Percentiles rank a stretch among this genome's conserved stretches.
Conservation (phyloP, 2,888 invertebrate genomes). For the Silvanus unidentatus region DNA sequence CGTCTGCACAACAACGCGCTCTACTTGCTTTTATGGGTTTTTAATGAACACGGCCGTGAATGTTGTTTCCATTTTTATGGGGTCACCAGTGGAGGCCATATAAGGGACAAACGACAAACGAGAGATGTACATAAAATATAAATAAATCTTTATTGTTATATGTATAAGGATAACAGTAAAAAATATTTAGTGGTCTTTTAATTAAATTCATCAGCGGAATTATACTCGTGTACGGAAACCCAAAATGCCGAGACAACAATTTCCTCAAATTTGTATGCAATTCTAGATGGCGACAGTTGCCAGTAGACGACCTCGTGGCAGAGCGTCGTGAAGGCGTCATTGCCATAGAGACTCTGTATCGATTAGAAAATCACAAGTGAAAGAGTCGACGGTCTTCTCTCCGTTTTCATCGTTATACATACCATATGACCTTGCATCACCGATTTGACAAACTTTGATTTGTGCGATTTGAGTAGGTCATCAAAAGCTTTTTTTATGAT, state of each 20-base stretch:
- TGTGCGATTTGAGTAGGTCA: constrained; percentile 3
- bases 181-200: too few relatives aligned
- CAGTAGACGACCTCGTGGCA: constrained; percentile 38
- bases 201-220: too few relatives aligned
- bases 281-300: constrained; percentile 37
- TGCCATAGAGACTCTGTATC: constrained; percentile 36
- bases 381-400: constrained; percentile 32
- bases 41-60: constrained; percentile 37
- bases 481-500: too few relatives aligned
- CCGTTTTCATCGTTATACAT: constrained; percentile 17
- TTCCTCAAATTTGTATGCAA: not conserved
- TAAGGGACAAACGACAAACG: too few relatives aligned
- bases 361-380: constrained; percentile 33
- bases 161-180: too few relatives aligned
- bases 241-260: too few relatives aligned
- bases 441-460: constrained; percentile 17
- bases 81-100: constrained; percentile 2
- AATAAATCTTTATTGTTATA: too few relatives aligned
- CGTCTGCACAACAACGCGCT: constrained; percentile 13
- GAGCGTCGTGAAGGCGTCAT: constrained; percentile 35
- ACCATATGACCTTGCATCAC: constrained; percentile 30
- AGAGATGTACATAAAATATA: too few relatives aligned
- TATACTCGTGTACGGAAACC: too few relatives aligned
- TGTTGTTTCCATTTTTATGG: constrained; percentile 18
- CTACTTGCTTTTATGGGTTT: constrained; percentile 36